Base-by-base conservation (phyloP, 2,888 invertebrate species). In the Drosophila flavopinicola region DNA sequence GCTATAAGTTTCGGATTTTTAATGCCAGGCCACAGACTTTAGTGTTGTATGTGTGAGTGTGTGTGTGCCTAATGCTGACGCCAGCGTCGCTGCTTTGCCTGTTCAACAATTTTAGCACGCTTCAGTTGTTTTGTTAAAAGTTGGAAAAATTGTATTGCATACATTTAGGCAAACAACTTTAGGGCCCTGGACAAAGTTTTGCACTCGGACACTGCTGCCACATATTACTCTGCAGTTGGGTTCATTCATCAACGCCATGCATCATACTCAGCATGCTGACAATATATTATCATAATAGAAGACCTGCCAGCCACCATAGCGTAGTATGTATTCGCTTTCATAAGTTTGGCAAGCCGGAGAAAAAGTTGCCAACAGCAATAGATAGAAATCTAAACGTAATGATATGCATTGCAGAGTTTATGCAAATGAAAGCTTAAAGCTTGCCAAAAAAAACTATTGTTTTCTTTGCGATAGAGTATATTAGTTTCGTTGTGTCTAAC, bases 141-240 rank as follows among this genome's bases (percentile, higher is more conserved):
- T 75, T 66, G 69, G 66, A 56, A 78, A 78, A 61, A 63, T 66
- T 71, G 39, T 71, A 78, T 75, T 73, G 67, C 79, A 70, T 78
- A 57, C 63, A 60, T 73, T 70, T 63, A 38, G 41, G 61, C 60
- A 45, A 63, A 65, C 44, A 66, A 64, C 20, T 73, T 68, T 48
- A 17, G 25, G 3, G 9, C 20, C 20, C 39, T 47, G 52, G 53
- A 59, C 39, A 51, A 77, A 75, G 74, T 75, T 74, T 76, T 33
- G 23, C 38, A 24, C 24, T 30, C n/a, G 48, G 41, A 38, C 51
- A 37, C 15, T 38, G 37, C 39, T 48, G 63, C 49, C 15, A 25
- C 10, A 24, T 17, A 30, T 15, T 63, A 64, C 64, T 33, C 53
- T 63, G 29, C 45, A 53, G 6, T 24, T 13, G 32, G 6, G 35